Evolutionary conservation across 1,140 invertebrate genomes (phyloP).

Genomic region (Euschistus heros): DNA sequence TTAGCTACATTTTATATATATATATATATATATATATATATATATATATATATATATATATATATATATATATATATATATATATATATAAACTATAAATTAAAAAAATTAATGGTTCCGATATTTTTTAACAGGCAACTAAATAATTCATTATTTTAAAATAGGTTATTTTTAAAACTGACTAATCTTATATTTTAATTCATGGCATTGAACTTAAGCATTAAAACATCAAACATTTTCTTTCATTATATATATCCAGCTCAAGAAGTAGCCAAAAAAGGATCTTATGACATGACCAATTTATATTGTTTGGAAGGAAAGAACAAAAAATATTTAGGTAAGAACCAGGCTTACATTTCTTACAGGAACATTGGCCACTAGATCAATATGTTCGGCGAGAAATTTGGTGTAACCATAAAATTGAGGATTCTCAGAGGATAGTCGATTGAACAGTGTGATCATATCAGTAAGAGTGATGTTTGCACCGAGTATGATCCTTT

Average conservation of each 20-base stretch:
- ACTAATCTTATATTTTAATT: no score
- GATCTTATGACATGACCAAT: no score
- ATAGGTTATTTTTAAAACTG: no score
- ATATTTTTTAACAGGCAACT: no score
- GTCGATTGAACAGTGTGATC: conserved; percentile 47
- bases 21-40: neutral
- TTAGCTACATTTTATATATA: neutral
- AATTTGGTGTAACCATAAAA: conserved; percentile 36
- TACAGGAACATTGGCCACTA: conserved; percentile 58
- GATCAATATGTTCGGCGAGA: conserved; percentile 52
- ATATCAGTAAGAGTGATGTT: conserved; percentile 51
- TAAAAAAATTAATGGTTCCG: neutral
- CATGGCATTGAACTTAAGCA: no score
- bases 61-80: conserved; percentile 1
- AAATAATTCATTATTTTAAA: no score
- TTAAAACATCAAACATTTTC: no score
- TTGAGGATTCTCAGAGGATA: conserved; percentile 35
- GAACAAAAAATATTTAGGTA: no score
- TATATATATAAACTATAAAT: neutral
- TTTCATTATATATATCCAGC: no score
- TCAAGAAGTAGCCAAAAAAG: no score
- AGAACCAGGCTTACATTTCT: conserved; percentile 56
- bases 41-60: neutral
- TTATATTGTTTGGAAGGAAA: no score
- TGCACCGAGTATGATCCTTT: conserved; percentile 47